phyloP scores from a whole-genome alignment of 1,140 invertebrate genomes.

The Polyergus mexicanus region DNA sequence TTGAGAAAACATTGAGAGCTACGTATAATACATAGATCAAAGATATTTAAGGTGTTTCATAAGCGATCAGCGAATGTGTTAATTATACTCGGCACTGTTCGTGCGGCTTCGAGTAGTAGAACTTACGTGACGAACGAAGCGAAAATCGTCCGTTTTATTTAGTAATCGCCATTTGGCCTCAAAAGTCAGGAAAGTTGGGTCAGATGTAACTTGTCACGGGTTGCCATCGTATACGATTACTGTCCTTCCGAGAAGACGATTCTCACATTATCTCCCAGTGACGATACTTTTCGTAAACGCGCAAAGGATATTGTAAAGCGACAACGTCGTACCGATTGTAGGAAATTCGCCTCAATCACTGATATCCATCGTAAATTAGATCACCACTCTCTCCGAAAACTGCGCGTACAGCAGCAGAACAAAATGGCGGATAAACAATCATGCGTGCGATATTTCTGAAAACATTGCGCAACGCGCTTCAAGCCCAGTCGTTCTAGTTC shows the following conservation, averaged over 20 bases:
- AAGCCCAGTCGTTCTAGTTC: background rate
- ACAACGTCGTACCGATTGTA: background rate
- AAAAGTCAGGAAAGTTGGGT: conserved; percentile 84
- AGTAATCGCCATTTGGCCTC: conserved; percentile 81
- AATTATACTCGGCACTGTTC: background rate
- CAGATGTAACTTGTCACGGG: conserved; percentile 79
- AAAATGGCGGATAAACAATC: conserved; percentile 86
- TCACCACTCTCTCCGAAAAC: conserved; percentile 77
- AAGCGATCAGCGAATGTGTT: background rate
- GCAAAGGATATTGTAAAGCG: background rate
- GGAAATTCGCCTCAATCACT: conserved; percentile 55
- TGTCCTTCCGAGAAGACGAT: background rate
- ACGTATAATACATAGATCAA: background rate
- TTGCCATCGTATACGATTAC: conserved; percentile 74
- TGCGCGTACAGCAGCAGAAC: conserved; percentile 83
- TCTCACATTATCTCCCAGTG: conserved; percentile 54
- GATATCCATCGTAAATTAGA: conserved; percentile 77
- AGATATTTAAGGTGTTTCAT: background rate
- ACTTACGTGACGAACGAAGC: conserved; percentile 75
- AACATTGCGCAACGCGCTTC: conserved; percentile 62
- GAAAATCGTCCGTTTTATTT: conserved; percentile 77
- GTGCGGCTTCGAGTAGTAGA: background rate
- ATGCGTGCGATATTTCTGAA: conserved; percentile 70
- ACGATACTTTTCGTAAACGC: conserved; percentile 40
- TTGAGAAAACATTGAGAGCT: conserved; percentile 10